Evolutionary conservation across 1,140 invertebrate genomes (phyloP), one percentile per base, ranked within the genome.

Genomic region (Drosophila novamexicana): DNA sequence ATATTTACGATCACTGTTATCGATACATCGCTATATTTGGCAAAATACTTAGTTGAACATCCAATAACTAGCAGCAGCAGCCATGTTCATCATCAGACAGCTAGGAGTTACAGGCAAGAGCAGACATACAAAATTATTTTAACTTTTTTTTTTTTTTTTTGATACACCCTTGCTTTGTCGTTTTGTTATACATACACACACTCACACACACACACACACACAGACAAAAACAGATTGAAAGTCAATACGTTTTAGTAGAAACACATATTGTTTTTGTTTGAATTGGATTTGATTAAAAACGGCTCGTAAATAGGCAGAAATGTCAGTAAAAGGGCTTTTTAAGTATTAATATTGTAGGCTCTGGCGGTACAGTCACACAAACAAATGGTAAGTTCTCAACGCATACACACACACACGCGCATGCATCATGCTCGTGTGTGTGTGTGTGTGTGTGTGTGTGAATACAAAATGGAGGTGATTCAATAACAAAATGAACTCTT

Each of bases 381-480:
- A 47, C 44, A 18, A 58, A 16, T 59, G 67, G 72, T 75, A 75
- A 75, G 72, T 63, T 50, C 12, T 32, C 32, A 50, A 72, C 44
- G 47, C 62, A 61, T 68, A 59, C 22, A 42, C 40, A 45, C 40
- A 45, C 63, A 39, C 18, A 34, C 9, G 2, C 36, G 10, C 34
- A 65, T 57, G 36, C 59, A 71, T 34, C 47, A 34, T 8, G 22
- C 56, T 6, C 47, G 56, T 34, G 36, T 66, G 42, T 47, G 44
- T 37, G 56, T 53, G 52, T 44, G 56, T 34, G 36, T 66, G 42
- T 47, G 44, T 37, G 56, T 53, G 52, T 44, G 36, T 10, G 39
- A 69, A 49, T 57, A 64, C 58, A 75, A 70, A 64, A 70, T 74
- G 83, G 82, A 78, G 79, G 81, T 72, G 69, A 77, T 74, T 66